Base-by-base conservation (phyloP, 2,888 invertebrate species). In the Xanthia togata region DNA sequence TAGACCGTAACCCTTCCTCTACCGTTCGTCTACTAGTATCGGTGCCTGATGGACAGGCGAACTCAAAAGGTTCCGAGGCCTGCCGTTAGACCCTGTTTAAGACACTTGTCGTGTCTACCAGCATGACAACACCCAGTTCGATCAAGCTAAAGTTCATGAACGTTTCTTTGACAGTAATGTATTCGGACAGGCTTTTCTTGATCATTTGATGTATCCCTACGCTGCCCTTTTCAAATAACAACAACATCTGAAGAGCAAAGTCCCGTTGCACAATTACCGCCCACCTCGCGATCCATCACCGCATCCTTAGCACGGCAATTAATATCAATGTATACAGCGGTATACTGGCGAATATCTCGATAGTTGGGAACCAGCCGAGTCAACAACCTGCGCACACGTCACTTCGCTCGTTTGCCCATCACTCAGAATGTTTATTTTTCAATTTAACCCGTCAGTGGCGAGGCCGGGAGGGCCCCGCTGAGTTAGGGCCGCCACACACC, bases 401-500 rank as follows among this genome's bases (percentile, higher is more conserved):
- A 90, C 86, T 75, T 76, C 86, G 89, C 89, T 88, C 90, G 88
- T 91, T 91, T 88, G 89, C 89, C 92, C 93, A 95, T 95, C 96
- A 94, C 93, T 95, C 95, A 94, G 92, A 86, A 91, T 96, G 96
- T 96, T 96, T 96, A 96, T 96, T 96, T 96, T 96, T 96, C 96
- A 96, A 96, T 96, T 95, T 93, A 91, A 91, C 92, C 94, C 94
- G 94, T 95, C 95, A 95, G 92, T 93, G 94, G 92, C 88, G 87
- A 82, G 88, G 87, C 90, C 89, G 89, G 87, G 89, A 88, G 88
- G 90, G 82, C 81, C 88, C 88, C 89, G 88, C 89, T 95, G 95
- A 96, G 93, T 94, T 94, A 96, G 96, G 96, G 96, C 92, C 94
- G 94, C 96, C 96, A 96, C 96, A 96, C 96, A 96, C 95, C 90